These are phyloP conservation scores for Diadophis punctatus DNA, from an alignment of 2,113 vertebrate species.

Conservation along the genomic window DNA sequence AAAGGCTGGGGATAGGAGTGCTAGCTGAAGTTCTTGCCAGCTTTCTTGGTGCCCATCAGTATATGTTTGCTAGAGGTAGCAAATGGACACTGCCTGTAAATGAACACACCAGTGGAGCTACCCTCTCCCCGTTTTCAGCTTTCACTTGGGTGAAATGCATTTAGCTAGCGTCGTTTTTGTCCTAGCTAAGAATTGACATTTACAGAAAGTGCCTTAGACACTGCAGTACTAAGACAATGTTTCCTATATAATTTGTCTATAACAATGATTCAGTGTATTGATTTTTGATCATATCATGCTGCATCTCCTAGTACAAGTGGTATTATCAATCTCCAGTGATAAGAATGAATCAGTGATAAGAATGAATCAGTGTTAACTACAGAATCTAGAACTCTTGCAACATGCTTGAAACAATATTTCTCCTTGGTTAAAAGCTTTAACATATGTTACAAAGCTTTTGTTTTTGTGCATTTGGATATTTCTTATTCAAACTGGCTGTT, in stretches of 20 bases:
- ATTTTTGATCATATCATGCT: constrained; percentile 72
- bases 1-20: not conserved
- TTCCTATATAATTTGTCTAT: constrained; percentile 75
- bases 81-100: constrained; percentile 18
- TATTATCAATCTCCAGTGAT: constrained; percentile 70
- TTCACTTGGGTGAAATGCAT: constrained; percentile 60
- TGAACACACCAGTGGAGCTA: constrained; percentile 62
- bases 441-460: constrained; percentile 75
- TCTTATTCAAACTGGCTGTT: constrained; percentile 83
- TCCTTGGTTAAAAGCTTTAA: constrained; percentile 94
- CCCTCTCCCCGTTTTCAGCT: constrained; percentile 38
- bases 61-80: constrained; percentile 35
- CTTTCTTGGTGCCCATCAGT: constrained; percentile 35
- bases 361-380: constrained; percentile 76
- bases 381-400: constrained; percentile 71
- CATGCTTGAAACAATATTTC: constrained; percentile 62
- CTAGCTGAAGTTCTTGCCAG: not conserved
- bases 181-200: constrained; percentile 73
- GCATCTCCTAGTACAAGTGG: constrained; percentile 75
- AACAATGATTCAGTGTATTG: constrained; percentile 73
- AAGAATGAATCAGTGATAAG: constrained; percentile 68
- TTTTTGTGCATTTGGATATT: constrained; percentile 70
- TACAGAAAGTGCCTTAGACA: constrained; percentile 97
- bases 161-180: constrained; percentile 67
- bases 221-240: constrained; percentile 91